A percentile compares a stretch with the other conserved stretches of the same genome.
Conservation (phyloP, 2,113 vertebrate genomes). For the Acanthisitta chloris region DNA sequence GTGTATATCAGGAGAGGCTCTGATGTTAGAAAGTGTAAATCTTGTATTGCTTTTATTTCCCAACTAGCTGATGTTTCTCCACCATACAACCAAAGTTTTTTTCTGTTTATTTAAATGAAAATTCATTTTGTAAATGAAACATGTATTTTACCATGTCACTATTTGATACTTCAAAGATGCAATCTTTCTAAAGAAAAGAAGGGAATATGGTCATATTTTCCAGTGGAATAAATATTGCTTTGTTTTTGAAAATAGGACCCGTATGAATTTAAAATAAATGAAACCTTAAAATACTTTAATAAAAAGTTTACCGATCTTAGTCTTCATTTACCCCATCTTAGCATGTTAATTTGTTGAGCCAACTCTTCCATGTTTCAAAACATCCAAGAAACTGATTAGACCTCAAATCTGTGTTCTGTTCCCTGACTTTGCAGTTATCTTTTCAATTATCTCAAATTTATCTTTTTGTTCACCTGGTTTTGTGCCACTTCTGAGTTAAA, state of each 20-base stretch:
- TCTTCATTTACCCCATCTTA: not conserved
- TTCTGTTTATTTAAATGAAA: not conserved
- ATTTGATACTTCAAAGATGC: not conserved
- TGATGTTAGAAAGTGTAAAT: not conserved
- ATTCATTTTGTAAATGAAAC: not conserved
- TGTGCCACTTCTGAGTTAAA: not conserved
- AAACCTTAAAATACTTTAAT: not conserved
- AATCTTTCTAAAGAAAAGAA: not conserved
- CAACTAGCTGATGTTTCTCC: not conserved
- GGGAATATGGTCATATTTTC: not conserved
- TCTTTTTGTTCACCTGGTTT: not conserved
- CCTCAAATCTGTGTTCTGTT: not conserved
- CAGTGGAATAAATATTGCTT: not conserved
- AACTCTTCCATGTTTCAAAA: not conserved
- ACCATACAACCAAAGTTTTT: rapidly evolving
- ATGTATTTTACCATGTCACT: not conserved
- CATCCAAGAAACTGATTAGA: not conserved
- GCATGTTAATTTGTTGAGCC: not conserved
- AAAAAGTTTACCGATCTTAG: not conserved
- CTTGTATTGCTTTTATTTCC: not conserved
- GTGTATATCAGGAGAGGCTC: not conserved
- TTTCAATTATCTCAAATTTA: not conserved
- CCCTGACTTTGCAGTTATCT: not conserved
- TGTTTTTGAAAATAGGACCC: not conserved
- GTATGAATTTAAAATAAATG: not conserved